phyloP scores from a whole-genome alignment of 2,888 invertebrate species.

The Baccha elongata region DNA sequence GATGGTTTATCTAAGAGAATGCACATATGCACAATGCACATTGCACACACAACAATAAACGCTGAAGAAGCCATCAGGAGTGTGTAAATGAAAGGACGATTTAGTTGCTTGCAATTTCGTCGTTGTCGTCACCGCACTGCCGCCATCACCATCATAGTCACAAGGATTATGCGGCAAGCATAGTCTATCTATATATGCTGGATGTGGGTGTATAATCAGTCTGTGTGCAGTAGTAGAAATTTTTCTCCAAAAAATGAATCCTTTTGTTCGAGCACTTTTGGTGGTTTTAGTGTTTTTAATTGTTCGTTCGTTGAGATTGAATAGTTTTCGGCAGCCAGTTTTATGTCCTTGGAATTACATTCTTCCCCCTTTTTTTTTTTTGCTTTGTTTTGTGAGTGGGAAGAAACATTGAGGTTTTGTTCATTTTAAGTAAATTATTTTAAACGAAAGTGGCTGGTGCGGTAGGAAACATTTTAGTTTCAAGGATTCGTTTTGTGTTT shows the following conservation, averaged over 20 bases:
- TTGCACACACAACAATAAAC: slow-evolving; percentile 10
- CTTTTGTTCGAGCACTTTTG: slow-evolving; percentile 69
- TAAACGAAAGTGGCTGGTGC: slow-evolving; percentile 49
- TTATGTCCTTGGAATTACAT: slow-evolving; percentile 53
- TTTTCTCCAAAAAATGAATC: slow-evolving; percentile 46
- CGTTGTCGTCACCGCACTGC: slow-evolving; percentile 2
- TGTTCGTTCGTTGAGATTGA: slow-evolving; percentile 67
- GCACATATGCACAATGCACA: slow-evolving; percentile 45
- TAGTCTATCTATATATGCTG: slow-evolving; percentile 2
- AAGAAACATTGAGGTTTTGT: slow-evolving; percentile 26
- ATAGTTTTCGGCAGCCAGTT: slow-evolving; percentile 65
- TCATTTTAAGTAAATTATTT: slow-evolving; percentile 67
- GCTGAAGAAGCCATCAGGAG: slow-evolving; percentile 41
- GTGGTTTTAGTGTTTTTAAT: slow-evolving; percentile 71
- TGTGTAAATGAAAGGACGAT: slow-evolving; percentile 67
- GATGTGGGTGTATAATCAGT: slow-evolving; percentile 46
- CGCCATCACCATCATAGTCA: slow-evolving; percentile 20
- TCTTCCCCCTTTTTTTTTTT: slow-evolving; percentile 15
- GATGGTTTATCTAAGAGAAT: slow-evolving; percentile 65
- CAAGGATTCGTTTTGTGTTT: slow-evolving; percentile 54
- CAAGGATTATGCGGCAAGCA: slow-evolving; percentile 57
- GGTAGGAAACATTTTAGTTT: slow-evolving; percentile 41
- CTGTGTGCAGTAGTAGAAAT: slow-evolving; percentile 43
- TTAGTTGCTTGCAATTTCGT: slow-evolving; percentile 62
- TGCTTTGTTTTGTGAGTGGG: background rate